A percentile compares a stretch with the other conserved stretches of the same genome.
phyloP scores from a whole-genome alignment of 2,797 vertebrate genomes.

The Alauda arvensis region DNA sequence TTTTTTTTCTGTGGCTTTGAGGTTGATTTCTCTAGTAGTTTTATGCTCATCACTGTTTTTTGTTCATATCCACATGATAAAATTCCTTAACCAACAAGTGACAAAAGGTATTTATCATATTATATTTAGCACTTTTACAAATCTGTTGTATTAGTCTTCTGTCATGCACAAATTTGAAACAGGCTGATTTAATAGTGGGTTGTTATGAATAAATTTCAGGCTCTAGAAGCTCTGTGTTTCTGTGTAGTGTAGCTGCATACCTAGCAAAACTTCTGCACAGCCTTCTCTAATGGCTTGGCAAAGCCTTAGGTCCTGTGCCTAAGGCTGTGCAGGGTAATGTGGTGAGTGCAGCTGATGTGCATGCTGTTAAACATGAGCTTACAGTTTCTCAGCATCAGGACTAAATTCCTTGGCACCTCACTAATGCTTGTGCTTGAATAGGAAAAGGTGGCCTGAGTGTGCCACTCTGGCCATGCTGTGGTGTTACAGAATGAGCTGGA shows the following conservation, averaged over 20 bases:
- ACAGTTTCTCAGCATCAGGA: neutral
- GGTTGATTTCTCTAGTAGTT: neutral
- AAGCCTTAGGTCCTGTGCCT: neutral
- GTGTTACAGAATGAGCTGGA: neutral
- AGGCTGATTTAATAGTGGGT: neutral
- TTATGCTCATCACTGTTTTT: neutral
- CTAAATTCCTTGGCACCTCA: neutral
- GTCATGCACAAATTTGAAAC: neutral
- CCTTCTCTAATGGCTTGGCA: neutral
- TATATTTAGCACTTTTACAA: neutral
- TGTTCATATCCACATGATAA: neutral
- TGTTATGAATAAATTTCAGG: neutral
- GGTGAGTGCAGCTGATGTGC: neutral
- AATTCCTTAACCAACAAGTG: neutral
- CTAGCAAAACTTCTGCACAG: neutral
- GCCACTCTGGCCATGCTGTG: accelerated
- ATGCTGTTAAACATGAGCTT: neutral
- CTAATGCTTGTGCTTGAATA: neutral
- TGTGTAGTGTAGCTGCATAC: neutral
- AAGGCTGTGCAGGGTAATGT: neutral
- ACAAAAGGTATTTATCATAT: neutral
- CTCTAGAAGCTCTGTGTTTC: neutral
- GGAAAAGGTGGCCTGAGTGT: neutral
- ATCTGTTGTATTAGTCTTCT: neutral
- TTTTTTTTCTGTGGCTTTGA: neutral